Evolutionary conservation across 2,797 vertebrate species (phyloP).

Genomic region (Syndactyla subalaris): DNA sequence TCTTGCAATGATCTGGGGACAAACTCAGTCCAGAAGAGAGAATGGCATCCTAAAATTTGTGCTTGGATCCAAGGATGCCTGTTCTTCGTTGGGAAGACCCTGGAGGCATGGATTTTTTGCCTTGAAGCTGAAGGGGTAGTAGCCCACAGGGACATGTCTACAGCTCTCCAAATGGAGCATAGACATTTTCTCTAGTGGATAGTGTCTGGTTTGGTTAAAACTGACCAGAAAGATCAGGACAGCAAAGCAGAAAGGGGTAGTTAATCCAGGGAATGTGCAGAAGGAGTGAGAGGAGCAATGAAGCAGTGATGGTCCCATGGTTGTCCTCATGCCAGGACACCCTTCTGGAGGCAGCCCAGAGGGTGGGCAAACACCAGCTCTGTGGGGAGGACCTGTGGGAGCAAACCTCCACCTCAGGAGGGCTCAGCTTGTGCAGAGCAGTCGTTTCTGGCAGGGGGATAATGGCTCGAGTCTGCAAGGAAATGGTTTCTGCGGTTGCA

Average conservation of each 20-base stretch:
- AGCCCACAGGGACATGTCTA: background rate
- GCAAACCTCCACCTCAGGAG: background rate
- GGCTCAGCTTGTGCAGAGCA: background rate
- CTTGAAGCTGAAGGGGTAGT: accelerated
- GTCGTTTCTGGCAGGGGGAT: background rate
- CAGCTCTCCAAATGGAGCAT: background rate
- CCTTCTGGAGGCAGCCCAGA: background rate
- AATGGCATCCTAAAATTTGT: background rate
- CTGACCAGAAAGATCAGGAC: background rate
- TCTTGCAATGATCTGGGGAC: background rate
- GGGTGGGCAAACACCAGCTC: background rate
- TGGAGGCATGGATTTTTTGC: background rate
- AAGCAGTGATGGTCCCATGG: accelerated
- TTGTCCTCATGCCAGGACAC: background rate
- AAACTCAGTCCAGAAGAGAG: background rate
- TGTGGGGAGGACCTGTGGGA: accelerated
- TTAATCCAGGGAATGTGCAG: background rate
- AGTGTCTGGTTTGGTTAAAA: background rate
- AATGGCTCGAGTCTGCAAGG: background rate
- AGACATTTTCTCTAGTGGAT: background rate
- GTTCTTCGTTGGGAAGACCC: background rate
- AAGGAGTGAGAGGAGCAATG: accelerated
- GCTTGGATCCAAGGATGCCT: background rate
- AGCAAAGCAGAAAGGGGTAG: accelerated
- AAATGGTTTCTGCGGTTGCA: slow-evolving; percentile 31